Base-by-base conservation (phyloP, 1,140 invertebrate species). In the Temnothorax nylanderi region DNA sequence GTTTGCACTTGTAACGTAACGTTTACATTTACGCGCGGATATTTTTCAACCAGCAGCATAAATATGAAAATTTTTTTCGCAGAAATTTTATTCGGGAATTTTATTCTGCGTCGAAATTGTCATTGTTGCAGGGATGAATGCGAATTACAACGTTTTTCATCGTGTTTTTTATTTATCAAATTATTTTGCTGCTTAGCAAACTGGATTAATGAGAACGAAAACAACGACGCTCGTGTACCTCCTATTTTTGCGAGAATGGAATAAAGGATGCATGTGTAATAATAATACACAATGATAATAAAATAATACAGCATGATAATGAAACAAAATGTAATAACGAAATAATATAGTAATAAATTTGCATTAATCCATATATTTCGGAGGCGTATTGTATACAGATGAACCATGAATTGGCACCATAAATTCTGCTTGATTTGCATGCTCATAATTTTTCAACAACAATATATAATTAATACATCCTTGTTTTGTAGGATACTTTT, bases 151-250 rank as follows among this genome's bases (percentile, higher is more conserved):
- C 21, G 3, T 44, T 41, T 72, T 72, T 13, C 5, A 49, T 7
- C 16, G 26, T 11, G 21, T 32, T 41, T 41, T 54, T 54, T 7
- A 41, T 41, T 71, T 34, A 32, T 71, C 8, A 21, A 71, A 82
- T 82, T 82, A 58, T 82, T 72, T 34, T 21, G 47, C 6, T 67
- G n/a, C 44, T 82, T 54, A 80, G 62, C 13, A 37, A 67, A n/a
- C 18, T 8, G 49, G 34, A 80, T 80, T 82, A 82, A 82, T 21
- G 65, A 44, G 49, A 51, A 26, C 7, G 37, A 11, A 75, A 75
- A 76, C 44, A 44, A 10, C 18, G 34, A 26, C 2, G 8, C 41
- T 26, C 18, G 18, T n/a, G 16, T 32, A 32, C 2, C 8, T 54
- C 8, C n/a, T 10, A 37, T 37, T 37, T 75, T 26, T n/a, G n/a